These are phyloP conservation scores for Todus mexicanus DNA, from an alignment of 2,797 vertebrate species.

Conservation along the genomic window DNA sequence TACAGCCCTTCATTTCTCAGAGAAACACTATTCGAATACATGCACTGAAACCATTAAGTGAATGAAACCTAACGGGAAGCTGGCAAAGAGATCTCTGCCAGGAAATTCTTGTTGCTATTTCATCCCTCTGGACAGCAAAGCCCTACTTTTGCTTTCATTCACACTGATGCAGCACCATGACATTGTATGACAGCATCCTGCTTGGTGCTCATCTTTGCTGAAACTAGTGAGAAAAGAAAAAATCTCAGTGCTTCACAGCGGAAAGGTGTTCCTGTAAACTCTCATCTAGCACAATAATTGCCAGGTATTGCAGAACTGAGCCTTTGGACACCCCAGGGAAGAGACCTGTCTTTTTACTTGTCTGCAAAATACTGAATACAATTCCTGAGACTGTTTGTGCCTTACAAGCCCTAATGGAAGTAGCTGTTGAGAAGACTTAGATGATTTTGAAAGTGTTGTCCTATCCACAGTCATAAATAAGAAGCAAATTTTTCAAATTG, in stretches of 20 bases:
- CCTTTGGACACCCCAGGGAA: neutral
- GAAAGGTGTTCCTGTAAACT: neutral
- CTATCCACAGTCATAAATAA: neutral
- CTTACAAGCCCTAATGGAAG: neutral
- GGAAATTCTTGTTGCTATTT: conserved; percentile 15
- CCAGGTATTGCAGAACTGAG: neutral
- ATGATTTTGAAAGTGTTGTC: neutral
- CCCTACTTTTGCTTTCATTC: neutral
- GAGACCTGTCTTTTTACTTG: neutral
- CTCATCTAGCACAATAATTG: neutral
- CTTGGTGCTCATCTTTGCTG: neutral
- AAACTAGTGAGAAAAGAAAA: neutral
- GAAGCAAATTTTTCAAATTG: neutral
- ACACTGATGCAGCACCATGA: neutral
- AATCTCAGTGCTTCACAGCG: neutral
- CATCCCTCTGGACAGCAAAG: neutral
- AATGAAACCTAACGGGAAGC: conserved; percentile 2
- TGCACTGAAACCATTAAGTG: neutral
- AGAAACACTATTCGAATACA: neutral
- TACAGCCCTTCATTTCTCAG: neutral
- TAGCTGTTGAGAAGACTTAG: neutral
- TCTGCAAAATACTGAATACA: neutral
- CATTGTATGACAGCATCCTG: neutral
- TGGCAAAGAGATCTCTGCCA: neutral
- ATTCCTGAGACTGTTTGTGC: neutral